Base-by-base conservation (phyloP, 2,888 invertebrate species). In the Cataglyphis altisquamis region DNA sequence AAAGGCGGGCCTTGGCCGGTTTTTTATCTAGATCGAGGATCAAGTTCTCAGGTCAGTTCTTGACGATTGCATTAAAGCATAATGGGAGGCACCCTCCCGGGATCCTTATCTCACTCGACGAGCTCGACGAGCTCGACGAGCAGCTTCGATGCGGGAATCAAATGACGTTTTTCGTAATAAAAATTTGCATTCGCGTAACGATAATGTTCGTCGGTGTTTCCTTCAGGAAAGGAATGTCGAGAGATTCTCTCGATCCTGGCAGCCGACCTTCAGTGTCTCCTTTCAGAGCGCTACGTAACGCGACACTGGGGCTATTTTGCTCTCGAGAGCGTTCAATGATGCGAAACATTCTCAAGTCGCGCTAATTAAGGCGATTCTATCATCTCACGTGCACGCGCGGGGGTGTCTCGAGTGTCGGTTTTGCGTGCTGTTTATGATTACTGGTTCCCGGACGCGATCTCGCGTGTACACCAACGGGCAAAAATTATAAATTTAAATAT, bases 351-450 rank as follows among this genome's bases (percentile, higher is more conserved):
- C 18, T 55, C 6, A n/a, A 66, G 32, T 10, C 68, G 57, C 75
- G 73, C 83, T 80, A 85, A 88, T 86, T 88, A 88, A 84, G 84
- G 81, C 82, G 66, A 78, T 85, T 64, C 74, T 67, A 81, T 88
- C 85, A 82, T 82, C 72, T 48, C 32, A 9, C 18, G 60, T 29
- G 12, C 21, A 25, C 18, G 12, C 62, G 67, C 55, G 72, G 41
- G 64, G 80, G 68, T 52, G 41, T 62, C 32, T 41, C 66, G 74
- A 70, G 39, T 78, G 68, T 12, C 36, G 41, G 48, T 81, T 48
- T 36, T 68, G 21, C 55, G n/a, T 21, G 60, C 48, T 41, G 45
- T 74, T 70, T 60, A 64, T 21, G 72, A 52, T 15, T 52, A 36
- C 15, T 2, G 66, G 32, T 75, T 64, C 21, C 52, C 36, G 45